These are phyloP conservation scores for Peromyscus eremicus DNA, from an alignment of 2,797 vertebrate species.

Conservation along the genomic window DNA sequence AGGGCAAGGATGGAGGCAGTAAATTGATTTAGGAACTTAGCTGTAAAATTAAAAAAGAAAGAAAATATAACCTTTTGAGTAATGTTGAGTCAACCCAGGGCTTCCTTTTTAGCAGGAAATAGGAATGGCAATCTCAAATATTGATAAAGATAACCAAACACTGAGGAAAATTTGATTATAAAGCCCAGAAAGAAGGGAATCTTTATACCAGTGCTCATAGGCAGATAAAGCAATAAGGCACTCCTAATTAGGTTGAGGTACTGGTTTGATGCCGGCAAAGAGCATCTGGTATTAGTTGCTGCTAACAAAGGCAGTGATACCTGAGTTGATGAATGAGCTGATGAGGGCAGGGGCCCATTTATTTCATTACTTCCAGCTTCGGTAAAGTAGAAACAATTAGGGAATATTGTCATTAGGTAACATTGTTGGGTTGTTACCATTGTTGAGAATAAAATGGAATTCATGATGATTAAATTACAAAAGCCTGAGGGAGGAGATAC, in stretches of 20 bases:
- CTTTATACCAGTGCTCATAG: background rate
- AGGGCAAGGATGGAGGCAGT: background rate
- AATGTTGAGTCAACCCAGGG: background rate
- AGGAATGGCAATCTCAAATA: background rate
- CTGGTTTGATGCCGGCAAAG: background rate
- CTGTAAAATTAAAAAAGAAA: background rate
- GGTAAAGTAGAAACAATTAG: background rate
- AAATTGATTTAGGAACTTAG: background rate
- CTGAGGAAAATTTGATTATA: background rate
- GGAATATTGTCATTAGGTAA: background rate
- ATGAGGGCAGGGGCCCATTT: background rate
- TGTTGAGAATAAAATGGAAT: background rate
- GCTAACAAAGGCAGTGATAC: background rate
- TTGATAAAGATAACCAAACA: background rate
- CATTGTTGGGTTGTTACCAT: background rate
- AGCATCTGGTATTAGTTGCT: background rate
- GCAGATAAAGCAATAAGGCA: background rate
- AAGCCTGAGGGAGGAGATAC: accelerated
- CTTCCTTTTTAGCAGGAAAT: background rate
- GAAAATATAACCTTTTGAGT: background rate
- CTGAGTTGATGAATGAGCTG: background rate
- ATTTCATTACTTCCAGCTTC: background rate
- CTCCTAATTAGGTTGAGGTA: background rate
- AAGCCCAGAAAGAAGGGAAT: background rate
- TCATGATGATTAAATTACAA: background rate